phyloP scores from a whole-genome alignment of 2,797 vertebrate genomes.

The Galagoides demidoff region DNA sequence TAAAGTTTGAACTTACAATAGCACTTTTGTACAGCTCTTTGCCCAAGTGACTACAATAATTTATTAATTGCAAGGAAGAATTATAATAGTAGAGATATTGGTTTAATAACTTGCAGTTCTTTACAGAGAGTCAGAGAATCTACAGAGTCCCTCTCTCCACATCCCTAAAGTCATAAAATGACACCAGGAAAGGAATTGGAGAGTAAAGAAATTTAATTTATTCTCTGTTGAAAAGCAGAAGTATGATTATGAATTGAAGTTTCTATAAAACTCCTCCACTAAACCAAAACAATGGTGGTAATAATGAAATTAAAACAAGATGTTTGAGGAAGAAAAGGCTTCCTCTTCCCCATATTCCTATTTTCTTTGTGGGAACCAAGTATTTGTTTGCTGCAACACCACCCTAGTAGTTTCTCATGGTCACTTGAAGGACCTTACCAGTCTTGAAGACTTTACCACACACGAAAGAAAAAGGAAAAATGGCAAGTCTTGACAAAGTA shows the following conservation, averaged over 20 bases:
- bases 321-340: neutral
- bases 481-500: neutral
- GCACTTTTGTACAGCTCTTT: neutral
- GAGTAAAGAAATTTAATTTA: conserved; percentile 28
- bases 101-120: conserved; percentile 47
- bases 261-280: neutral
- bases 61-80: conserved; percentile 49
- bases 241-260: conserved; percentile 1
- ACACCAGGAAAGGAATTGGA: neutral
- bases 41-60: neutral
- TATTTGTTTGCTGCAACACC: neutral
- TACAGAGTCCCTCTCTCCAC: neutral
- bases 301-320: neutral
- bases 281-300: neutral
- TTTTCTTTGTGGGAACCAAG: neutral
- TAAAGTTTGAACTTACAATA: conserved; percentile 48
- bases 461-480: conserved; percentile 16
- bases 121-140: conserved; percentile 1
- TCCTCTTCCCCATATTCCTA: neutral
- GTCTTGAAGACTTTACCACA: neutral
- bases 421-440: neutral
- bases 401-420: neutral
- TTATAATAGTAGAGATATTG: neutral
- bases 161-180: conserved; percentile 30
- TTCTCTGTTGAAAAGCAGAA: neutral